phyloP scores from a whole-genome alignment of 2,113 vertebrate species.

The Eretmochelys imbricata region DNA sequence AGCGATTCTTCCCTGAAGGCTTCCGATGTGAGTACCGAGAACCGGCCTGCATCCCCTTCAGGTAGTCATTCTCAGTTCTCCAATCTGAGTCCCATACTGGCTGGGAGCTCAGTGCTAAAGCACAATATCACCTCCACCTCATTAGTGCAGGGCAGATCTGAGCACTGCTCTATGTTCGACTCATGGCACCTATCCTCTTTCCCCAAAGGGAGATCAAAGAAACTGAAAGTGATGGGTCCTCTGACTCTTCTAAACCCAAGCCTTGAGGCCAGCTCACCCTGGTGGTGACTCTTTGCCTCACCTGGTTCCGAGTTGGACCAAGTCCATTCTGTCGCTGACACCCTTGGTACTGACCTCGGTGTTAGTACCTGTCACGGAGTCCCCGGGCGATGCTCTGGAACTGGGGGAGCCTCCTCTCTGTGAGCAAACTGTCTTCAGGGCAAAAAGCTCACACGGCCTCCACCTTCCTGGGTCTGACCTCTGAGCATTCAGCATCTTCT shows the following conservation, averaged over 20 bases:
- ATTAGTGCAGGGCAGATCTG: not conserved
- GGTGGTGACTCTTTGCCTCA: not conserved
- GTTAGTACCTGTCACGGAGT: not conserved
- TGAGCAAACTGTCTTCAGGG: too few species aligned
- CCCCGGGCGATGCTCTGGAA: too few species aligned
- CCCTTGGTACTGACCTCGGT: not conserved
- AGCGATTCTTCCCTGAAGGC: not conserved
- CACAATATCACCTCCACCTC: not conserved
- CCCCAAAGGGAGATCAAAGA: not conserved
- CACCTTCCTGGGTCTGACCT: too few species aligned
- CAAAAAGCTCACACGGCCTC: too few species aligned
- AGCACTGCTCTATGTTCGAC: not conserved
- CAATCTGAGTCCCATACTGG: not conserved
- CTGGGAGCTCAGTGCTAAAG: not conserved
- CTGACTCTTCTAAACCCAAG: not conserved
- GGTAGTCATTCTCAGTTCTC: not conserved
- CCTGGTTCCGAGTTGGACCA: not conserved
- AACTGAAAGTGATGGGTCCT: not conserved
- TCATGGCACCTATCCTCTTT: not conserved
- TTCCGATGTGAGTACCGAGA: not conserved
- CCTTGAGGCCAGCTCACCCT: not conserved
- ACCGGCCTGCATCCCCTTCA: rapidly evolving
- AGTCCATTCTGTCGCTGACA: not conserved
- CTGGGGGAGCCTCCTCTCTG: too few species aligned
- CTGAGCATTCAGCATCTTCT: too few species aligned